Percentiles rank a stretch among this genome's conserved stretches.
These are phyloP conservation scores for Coendou prehensilis DNA, from an alignment of 2,797 vertebrate genomes.

Conservation along the genomic window DNA sequence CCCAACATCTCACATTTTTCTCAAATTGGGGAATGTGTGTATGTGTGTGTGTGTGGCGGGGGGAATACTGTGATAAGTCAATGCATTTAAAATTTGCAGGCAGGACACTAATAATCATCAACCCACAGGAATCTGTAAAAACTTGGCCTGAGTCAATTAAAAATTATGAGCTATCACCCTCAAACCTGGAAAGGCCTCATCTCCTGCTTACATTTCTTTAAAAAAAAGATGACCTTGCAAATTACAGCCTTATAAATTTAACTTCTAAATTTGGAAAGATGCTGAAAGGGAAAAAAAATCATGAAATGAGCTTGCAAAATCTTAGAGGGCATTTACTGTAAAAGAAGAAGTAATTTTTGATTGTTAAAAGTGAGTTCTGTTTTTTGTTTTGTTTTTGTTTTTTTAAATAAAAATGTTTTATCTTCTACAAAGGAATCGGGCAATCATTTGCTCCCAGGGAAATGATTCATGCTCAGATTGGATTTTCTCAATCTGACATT, in stretches of 20 bases:
- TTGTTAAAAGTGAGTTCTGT: slow-evolving; percentile 36
- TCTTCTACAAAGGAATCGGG: slow-evolving; percentile 24
- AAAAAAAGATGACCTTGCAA: slow-evolving; percentile 70
- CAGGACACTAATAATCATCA: slow-evolving; percentile 10
- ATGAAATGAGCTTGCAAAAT: slow-evolving; percentile 72
- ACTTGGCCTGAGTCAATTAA: slow-evolving; percentile 41
- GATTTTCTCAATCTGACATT: slow-evolving; percentile 57
- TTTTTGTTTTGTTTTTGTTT: neutral
- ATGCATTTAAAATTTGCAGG: slow-evolving; percentile 21
- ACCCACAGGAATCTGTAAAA: slow-evolving; percentile 55
- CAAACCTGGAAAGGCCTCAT: slow-evolving; percentile 35
- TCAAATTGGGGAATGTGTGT: slow-evolving; percentile 20
- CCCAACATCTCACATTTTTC: slow-evolving; percentile 71
- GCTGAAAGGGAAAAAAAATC: slow-evolving; percentile 57
- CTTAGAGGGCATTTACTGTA: slow-evolving; percentile 61
- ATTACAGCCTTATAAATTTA: slow-evolving; percentile 71
- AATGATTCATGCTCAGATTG: slow-evolving; percentile 1
- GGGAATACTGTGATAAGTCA: slow-evolving; percentile 59
- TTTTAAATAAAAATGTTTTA: slow-evolving; percentile 13
- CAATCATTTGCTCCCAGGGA: neutral
- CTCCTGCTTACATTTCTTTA: slow-evolving; percentile 58
- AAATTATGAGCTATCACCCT: slow-evolving; percentile 41
- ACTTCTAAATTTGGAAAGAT: slow-evolving; percentile 80
- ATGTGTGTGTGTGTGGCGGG: neutral
- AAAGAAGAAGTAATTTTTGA: slow-evolving; percentile 51